These are phyloP conservation scores for Stichodactyla mertensii DNA, from an alignment of 64 coral and sea anemone genomes.

Conservation along the genomic window DNA sequence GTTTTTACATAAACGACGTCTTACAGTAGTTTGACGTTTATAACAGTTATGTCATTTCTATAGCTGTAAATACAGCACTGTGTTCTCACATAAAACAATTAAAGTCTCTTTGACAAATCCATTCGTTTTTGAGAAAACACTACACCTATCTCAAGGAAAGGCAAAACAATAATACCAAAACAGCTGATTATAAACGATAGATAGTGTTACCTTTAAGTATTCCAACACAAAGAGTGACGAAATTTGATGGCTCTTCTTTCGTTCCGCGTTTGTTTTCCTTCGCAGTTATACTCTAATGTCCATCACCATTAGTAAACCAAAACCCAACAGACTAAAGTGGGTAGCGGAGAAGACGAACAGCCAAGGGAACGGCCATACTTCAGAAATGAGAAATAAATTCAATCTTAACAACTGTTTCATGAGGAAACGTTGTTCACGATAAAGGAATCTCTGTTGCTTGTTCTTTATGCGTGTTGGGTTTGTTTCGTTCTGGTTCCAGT, in stretches of 20 bases:
- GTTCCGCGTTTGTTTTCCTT: background rate
- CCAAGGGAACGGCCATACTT: constrained; percentile 82
- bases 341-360: constrained; percentile 57
- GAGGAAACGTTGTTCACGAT: background rate
- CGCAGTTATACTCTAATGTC: constrained; percentile 57
- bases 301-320: constrained; percentile 75
- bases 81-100: too few relatives aligned
- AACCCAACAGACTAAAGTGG: constrained; percentile 69
- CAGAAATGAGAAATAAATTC: constrained; percentile 84
- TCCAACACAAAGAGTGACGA: too few relatives aligned
- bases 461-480: background rate
- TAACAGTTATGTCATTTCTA: too few relatives aligned
- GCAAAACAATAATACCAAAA: background rate
- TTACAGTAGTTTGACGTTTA: too few relatives aligned
- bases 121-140: background rate
- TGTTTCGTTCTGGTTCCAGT: background rate
- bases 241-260: background rate
- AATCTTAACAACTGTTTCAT: constrained; percentile 61
- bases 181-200: background rate
- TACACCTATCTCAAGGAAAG: background rate
- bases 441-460: background rate
- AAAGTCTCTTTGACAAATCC: background rate
- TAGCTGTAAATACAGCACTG: too few relatives aligned
- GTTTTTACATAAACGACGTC: background rate
- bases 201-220: too few relatives aligned